Evolutionary conservation across 2,113 vertebrate genomes (phyloP).

Genomic region (Dipodomys ordii): DNA sequence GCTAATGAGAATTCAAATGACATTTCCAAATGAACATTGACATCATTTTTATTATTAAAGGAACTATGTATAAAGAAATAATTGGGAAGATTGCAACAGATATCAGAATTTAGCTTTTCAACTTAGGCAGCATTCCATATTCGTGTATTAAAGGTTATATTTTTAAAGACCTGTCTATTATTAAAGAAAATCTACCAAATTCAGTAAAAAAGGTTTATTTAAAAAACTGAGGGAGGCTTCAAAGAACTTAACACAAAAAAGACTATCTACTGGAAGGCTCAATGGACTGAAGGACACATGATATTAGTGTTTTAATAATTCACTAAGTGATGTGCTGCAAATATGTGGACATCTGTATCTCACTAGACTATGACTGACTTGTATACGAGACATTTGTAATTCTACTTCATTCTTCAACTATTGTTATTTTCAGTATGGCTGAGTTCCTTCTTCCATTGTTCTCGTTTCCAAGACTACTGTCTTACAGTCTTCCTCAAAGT

Average conservation of each 20-base stretch:
- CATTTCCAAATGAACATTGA: slow-evolving; percentile 48
- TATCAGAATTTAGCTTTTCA: slow-evolving; percentile 54
- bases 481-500: background rate
- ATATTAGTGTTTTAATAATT: slow-evolving; percentile 43
- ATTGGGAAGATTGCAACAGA: background rate
- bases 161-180: slow-evolving; percentile 48
- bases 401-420: slow-evolving; percentile 15
- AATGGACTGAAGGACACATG: background rate
- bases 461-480: slow-evolving; percentile 16
- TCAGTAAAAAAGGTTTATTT: slow-evolving; percentile 48
- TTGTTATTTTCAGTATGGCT: slow-evolving; percentile 21
- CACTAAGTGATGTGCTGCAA: slow-evolving; percentile 33
- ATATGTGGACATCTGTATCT: background rate
- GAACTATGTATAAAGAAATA: slow-evolving; percentile 12
- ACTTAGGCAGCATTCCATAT: background rate
- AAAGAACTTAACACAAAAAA: slow-evolving; percentile 28
- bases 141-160: slow-evolving; percentile 25
- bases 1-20: slow-evolving; percentile 63
- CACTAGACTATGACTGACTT: slow-evolving; percentile 1
- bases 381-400: background rate
- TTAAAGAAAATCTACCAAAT: slow-evolving; percentile 3
- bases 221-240: slow-evolving; percentile 25
- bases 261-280: slow-evolving; percentile 1
- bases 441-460: background rate
- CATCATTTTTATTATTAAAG: slow-evolving; percentile 55